Base-by-base conservation (phyloP, 2,888 invertebrate species). In the Alentia gelatinosa region DNA sequence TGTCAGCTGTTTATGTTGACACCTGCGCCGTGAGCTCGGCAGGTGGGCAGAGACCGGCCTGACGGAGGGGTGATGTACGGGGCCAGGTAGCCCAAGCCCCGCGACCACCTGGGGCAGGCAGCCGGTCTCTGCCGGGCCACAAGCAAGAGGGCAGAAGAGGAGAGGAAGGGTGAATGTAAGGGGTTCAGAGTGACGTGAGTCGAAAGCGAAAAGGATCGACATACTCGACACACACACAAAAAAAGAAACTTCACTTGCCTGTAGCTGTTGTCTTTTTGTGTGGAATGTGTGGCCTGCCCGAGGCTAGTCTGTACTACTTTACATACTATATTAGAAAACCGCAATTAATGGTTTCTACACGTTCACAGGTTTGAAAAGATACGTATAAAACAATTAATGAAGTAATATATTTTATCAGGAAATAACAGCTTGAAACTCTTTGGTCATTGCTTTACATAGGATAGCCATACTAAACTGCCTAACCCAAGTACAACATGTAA, bases 1-100 rank as follows among this genome's bases (percentile, higher is more conserved):
- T 47, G n/a, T 83, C 33, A 86, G 47, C 12, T 47, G 50, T 50
- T 15, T 42, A 19, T 33, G 47, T 42, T 42, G 42, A 47, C 86
- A 86, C 86, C 86, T 86, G 86, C 33, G 50, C 86, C 35, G 86
- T 15, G 30, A n/a, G 42, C 42, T 47, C 86, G 86, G 47, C 86
- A 86, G 86, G 86, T 47, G 86, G 47, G 47, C 42, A 19, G 50
- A 30, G 47, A 42, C 40, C 86, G 42, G 30, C 86, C 50, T 15
- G 86, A 23, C 50, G 33, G 12, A 42, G 30, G 40, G 35, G 12
- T 79, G 79, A 79, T 79, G 4, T 5, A 79, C 79, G 79, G 79
- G 12, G 7, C 4, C 33, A 79, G 63, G 63, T 9, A 9, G 63
- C 5, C 63, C 23, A 26, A 12, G 15, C 37, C 37, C 37, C 74